These are phyloP conservation scores for Bombus huntii DNA, from an alignment of 1,140 invertebrate genomes.

Conservation along the genomic window DNA sequence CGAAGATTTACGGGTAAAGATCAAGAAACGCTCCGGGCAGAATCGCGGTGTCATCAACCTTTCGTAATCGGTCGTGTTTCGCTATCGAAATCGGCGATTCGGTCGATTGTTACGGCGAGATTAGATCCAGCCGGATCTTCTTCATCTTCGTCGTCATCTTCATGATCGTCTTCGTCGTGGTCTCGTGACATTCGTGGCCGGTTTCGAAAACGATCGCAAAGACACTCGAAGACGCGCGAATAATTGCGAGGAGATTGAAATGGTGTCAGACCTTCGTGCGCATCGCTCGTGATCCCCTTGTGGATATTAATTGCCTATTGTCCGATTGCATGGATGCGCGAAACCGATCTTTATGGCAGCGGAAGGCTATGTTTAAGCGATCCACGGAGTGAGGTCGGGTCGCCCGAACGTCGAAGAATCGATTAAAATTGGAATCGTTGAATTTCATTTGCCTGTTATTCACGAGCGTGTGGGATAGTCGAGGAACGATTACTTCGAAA, in stretches of 20 bases:
- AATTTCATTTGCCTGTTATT: neutral
- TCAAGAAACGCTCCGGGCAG: slow-evolving; percentile 34
- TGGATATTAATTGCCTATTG: slow-evolving; percentile 43
- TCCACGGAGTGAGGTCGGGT: too few species aligned
- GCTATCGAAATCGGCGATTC: slow-evolving; percentile 3
- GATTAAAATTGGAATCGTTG: neutral
- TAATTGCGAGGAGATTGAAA: slow-evolving; percentile 1
- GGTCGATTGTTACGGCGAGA: slow-evolving; percentile 2
- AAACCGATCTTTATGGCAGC: slow-evolving; percentile 9
- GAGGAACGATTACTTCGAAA: neutral
- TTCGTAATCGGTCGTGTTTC: slow-evolving; percentile 21
- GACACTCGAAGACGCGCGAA: neutral
- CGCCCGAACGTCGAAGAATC: neutral
- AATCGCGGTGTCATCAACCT: slow-evolving; percentile 53
- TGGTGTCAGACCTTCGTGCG: neutral
- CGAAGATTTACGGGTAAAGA: slow-evolving; percentile 53
- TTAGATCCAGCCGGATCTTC: slow-evolving; percentile 18
- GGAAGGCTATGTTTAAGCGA: neutral
- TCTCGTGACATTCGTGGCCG: slow-evolving; percentile 21
- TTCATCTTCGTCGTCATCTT: neutral
- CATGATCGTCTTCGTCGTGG: neutral
- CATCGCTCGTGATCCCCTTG: slow-evolving; percentile 12
- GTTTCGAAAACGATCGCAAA: slow-evolving; percentile 2
- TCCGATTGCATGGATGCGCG: neutral
- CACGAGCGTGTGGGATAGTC: neutral